Percentiles rank a stretch among this genome's conserved stretches.
phyloP scores from a whole-genome alignment of 64 coral and sea anemone genomes.

The Actinia tenebrosa region DNA sequence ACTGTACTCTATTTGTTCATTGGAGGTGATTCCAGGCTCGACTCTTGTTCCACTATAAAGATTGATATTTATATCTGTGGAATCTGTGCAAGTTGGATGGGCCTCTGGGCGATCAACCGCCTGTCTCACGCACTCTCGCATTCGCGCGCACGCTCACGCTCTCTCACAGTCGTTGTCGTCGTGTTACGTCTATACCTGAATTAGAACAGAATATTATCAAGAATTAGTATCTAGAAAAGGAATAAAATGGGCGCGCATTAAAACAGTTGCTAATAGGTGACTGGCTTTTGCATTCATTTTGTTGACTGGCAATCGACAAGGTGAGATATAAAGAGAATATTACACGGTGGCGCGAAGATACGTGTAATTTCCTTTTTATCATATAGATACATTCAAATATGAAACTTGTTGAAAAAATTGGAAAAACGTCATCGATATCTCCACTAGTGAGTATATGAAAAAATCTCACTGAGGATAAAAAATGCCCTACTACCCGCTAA shows the following conservation, averaged over 20 bases:
- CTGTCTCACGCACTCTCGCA: slow-evolving; percentile 58
- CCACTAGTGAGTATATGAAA: too few relatives aligned
- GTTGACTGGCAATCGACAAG: too few relatives aligned
- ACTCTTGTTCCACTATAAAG: not conserved
- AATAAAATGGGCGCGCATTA: too few relatives aligned
- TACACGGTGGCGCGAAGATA: too few relatives aligned
- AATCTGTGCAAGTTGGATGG: not conserved
- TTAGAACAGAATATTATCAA: not conserved
- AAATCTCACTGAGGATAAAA: too few relatives aligned
- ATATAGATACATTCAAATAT: too few relatives aligned
- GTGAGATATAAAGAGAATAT: too few relatives aligned
- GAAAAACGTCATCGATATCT: too few relatives aligned
- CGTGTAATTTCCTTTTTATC: too few relatives aligned
- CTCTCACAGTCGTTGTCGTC: slow-evolving; percentile 16
- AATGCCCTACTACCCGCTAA: not conserved
- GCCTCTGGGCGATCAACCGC: not conserved
- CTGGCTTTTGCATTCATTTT: too few relatives aligned
- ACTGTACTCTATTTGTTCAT: not conserved
- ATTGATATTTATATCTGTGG: slow-evolving; percentile 1
- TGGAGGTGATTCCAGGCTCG: not conserved
- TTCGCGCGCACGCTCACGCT: slow-evolving; percentile 45
- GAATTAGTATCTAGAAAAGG: not conserved
- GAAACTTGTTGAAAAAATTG: too few relatives aligned
- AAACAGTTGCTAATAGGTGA: too few relatives aligned
- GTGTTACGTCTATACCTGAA: not conserved